Base-by-base conservation (phyloP, 2,113 vertebrate species). In the Falco punctatus region DNA sequence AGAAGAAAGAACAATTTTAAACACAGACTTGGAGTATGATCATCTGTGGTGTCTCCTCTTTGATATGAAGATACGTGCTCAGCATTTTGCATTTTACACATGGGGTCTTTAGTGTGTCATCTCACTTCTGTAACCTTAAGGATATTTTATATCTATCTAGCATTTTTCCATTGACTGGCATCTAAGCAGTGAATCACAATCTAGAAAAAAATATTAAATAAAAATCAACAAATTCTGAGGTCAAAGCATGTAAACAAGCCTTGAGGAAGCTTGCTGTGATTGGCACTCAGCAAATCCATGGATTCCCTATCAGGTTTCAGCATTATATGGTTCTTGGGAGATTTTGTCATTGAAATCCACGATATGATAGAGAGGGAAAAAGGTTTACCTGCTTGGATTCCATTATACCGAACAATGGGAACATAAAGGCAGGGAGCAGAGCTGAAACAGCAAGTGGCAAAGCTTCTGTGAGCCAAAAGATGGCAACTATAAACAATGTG, bases 371-470 rank as follows among this genome's bases (percentile, higher is more conserved):
- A 49, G n/a, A 55, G 28, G 32, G 69, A 83, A 57, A 66, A 69
- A 49, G 19, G 42, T 52, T 96, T 98, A 99, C 99, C 49, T 92
- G 3, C n/a, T 98, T 98, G 11, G 99, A 99, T 94, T 88, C 62
- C 98, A 99, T 98, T 97, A 99, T 98, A 75, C 99, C 99, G 58
- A 99, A 98, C 44, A 98, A 33, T 0, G 99, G 99, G 66, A 99
- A 99, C 97, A 99, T 98, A 69, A 99, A 90, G 13, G 98, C 99
- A 15, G 99, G 99, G 11, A 99, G 96, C 94, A 99, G 97, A 82
- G 99, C 99, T 6, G 99, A 99, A 58, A 99, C 96, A 40, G 98
- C 98, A 92, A 99, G 97, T 11, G 99, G 99, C 86, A 99, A 90
- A 55, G 98, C 98, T 97, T 99, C 99, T 3, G 98, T 99, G 49